Evolutionary conservation across 2,113 vertebrate genomes (phyloP).

Genomic region (Stomatorhinus ivindoensis): DNA sequence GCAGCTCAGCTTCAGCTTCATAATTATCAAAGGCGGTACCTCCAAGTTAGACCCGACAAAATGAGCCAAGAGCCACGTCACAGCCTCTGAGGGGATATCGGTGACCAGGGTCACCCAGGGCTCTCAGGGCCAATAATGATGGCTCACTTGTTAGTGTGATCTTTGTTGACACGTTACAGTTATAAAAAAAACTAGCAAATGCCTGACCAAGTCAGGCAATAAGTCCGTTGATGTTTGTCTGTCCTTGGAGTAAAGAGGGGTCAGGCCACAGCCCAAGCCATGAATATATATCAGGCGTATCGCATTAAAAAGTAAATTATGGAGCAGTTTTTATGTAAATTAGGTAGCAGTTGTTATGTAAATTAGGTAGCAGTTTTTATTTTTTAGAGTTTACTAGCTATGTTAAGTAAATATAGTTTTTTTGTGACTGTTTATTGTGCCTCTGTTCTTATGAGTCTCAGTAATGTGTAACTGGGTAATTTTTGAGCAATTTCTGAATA

Average conservation of each 20-base stretch:
- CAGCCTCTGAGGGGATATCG: background rate
- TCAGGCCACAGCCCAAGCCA: background rate
- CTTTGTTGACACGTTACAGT: background rate
- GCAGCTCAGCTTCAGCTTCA: background rate
- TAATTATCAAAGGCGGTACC: background rate
- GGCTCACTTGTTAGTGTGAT: background rate
- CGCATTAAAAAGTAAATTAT: background rate
- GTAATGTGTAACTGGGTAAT: background rate
- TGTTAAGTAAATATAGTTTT: background rate
- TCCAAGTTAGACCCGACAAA: background rate
- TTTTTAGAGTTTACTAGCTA: background rate
- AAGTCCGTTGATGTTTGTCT: background rate
- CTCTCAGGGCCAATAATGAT: background rate
- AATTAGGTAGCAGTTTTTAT: background rate
- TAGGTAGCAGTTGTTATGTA: background rate
- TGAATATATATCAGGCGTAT: background rate
- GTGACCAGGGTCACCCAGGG: background rate
- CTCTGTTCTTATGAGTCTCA: background rate
- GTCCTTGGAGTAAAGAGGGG: background rate
- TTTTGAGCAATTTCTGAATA: background rate
- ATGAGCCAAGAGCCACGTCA: background rate
- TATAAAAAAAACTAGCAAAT: background rate
- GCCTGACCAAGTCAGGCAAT: background rate
- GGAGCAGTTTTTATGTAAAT: background rate
- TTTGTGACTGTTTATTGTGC: background rate